Base-by-base conservation (phyloP, 2,797 vertebrate genomes). In the Crenuchus spilurus region DNA sequence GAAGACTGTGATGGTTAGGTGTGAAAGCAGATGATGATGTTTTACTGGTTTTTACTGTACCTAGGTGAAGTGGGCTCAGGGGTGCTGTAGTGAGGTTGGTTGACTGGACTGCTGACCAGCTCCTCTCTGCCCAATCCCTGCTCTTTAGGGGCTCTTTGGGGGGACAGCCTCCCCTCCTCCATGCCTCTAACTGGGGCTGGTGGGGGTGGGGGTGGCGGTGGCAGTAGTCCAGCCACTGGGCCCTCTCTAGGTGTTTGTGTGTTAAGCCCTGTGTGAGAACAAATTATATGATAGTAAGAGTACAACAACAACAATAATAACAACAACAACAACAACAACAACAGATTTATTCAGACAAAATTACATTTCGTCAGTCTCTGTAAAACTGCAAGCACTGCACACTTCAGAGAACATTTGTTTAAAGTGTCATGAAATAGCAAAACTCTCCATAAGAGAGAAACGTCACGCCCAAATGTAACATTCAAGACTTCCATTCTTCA, bases 91-190 rank as follows among this genome's bases (percentile, higher is more conserved):
- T 41, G 63, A 64, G 71, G 72, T 72, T 46, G 79, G 70, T 65
- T 33, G 37, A 61, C 16, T 1, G 68, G 73, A 30, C 72, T 78
- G n/a, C 44, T 41, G 72, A 22, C 46, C 13, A 13, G 62, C 70
- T 73, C 80, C 2, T 52, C 67, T 35, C 30, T 48, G 18, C 66
- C 73, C 73, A 55, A 54, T 14, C 65, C 71, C 16, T 58, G 70
- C 44, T 46, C 55, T 24, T 35, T 37, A 28, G 44, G 14, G 18
- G 35, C 24, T 57, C 33, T 75, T 61, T 48, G 51, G 22, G 46
- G 49, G 14, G 28, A 57, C 4, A 46, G 49, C 63, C 61, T 70
- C 31, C 75, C 79, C 51, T 80, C 81, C 48, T 81, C 83, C 71
- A 81, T 77, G 42, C 33, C 74, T 58, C 49, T 69, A 42, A 51